Evolutionary conservation across 2,113 vertebrate genomes (phyloP).

Genomic region (Jacana jacana): DNA sequence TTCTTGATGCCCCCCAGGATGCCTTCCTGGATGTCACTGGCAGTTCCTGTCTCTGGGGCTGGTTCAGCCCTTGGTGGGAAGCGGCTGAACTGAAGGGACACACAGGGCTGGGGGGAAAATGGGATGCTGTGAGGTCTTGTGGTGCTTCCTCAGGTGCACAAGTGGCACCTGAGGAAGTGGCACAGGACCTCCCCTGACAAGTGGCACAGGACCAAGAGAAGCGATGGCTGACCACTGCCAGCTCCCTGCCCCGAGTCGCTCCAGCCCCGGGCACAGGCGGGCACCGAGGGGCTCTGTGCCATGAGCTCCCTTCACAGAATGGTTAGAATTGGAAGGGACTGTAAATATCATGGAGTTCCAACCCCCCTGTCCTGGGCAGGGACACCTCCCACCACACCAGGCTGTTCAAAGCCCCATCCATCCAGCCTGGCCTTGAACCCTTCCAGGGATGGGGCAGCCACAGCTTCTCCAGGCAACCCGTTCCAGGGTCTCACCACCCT

Average conservation of each 20-base stretch:
- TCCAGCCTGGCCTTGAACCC: too few species aligned
- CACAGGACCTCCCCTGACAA: background rate
- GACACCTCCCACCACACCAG: too few species aligned
- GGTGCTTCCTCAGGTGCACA: background rate
- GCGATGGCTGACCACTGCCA: fast-evolving
- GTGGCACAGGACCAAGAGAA: background rate
- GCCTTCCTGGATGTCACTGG: background rate
- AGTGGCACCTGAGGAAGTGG: too few species aligned
- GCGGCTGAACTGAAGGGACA: fast-evolving
- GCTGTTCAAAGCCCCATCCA: too few species aligned
- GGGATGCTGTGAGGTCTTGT: fast-evolving
- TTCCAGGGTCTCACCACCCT: too few species aligned
- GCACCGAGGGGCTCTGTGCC: fast-evolving
- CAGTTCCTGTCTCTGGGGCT: background rate
- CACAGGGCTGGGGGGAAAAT: fast-evolving
- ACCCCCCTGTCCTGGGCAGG: too few species aligned
- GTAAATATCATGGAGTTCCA: too few species aligned
- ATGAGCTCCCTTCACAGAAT: background rate
- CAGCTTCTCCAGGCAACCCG: too few species aligned
- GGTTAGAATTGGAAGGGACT: too few species aligned
- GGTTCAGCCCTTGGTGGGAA: background rate
- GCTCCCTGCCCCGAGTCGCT: background rate
- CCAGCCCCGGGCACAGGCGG: background rate
- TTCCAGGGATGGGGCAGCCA: too few species aligned
- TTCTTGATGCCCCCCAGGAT: background rate